phyloP scores from a whole-genome alignment of 2,113 vertebrate species.

The Myotis lucifugus region DNA sequence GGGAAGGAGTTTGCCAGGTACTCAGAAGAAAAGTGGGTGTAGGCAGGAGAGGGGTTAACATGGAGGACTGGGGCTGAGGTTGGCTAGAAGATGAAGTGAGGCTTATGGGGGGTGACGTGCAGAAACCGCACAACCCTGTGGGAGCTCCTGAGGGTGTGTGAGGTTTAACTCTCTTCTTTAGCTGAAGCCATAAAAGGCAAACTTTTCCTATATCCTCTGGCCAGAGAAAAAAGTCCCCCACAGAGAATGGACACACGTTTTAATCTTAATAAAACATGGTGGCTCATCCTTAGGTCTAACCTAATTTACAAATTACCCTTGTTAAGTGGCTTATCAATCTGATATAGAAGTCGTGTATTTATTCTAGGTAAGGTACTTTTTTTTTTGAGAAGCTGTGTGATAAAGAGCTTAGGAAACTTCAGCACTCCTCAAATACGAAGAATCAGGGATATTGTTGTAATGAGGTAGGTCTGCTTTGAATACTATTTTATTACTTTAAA shows the following conservation, averaged over 20 bases:
- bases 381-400: background rate
- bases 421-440: background rate
- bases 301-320: background rate
- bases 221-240: background rate
- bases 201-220: background rate
- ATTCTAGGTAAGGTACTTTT: background rate
- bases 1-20: background rate
- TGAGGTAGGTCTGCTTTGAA: background rate
- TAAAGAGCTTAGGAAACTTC: background rate
- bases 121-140: background rate
- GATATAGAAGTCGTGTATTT: background rate
- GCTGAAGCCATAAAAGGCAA: background rate
- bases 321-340: background rate
- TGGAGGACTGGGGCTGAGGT: background rate
- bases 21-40: background rate
- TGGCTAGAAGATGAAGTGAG: background rate
- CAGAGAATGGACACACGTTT: background rate
- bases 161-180: background rate
- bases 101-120: background rate
- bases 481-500: background rate
- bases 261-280: constrained; percentile 1
- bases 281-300: background rate
- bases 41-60: background rate
- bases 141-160: background rate
- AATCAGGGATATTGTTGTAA: background rate